Evolutionary conservation across 2,797 vertebrate genomes (phyloP), one percentile per base, ranked within the genome.

Genomic region (Coendou prehensilis): DNA sequence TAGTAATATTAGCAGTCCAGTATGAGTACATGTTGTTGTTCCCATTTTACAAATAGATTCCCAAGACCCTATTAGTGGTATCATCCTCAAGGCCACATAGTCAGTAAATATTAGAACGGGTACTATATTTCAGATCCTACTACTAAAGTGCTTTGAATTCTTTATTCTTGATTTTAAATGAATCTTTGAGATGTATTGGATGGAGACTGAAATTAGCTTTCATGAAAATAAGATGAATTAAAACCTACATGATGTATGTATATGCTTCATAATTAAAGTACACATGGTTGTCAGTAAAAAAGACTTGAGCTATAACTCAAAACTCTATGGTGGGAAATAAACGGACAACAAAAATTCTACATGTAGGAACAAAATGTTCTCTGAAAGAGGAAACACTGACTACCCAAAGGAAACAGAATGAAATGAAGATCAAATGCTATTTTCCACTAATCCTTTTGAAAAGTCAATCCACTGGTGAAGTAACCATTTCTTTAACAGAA

Each of bases 401-500:
- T 96, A 93, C 17, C 61, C 5, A 85, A 14, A n/a, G n/a, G 30
- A 96, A 97, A 76, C 45, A 96, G 57, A 95, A 47, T 5, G 52
- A 96, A 96, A 96, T 95, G 37, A 97, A 94, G 56, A 85, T 92
- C 1, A 0, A 97, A 94, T 91, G 89, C 96, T 97, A 94, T 95
- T 97, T 98, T 94, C 3, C 9, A 81, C 87, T 94, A 54, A 22
- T 97, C n/a, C 26, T 96, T 87, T 97, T 95, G 89, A 71, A 93
- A 94, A 95, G 47, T 61, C 26, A 84, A 50, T 47, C 45, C 23
- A 41, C 61, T 64, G 2, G 18, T 26, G 47, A 97, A 94, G n/a
- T 87, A 95, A 37, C 79, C 33, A 97, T 84, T 93, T 67, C 64
- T 95, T 93, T 93, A 75, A 92, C 76, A 75, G 26, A 91, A 97